Evolutionary conservation across 2,888 invertebrate genomes (phyloP), one percentile per base, ranked within the genome.

Genomic region (Lepidocyrtinus sp.): DNA sequence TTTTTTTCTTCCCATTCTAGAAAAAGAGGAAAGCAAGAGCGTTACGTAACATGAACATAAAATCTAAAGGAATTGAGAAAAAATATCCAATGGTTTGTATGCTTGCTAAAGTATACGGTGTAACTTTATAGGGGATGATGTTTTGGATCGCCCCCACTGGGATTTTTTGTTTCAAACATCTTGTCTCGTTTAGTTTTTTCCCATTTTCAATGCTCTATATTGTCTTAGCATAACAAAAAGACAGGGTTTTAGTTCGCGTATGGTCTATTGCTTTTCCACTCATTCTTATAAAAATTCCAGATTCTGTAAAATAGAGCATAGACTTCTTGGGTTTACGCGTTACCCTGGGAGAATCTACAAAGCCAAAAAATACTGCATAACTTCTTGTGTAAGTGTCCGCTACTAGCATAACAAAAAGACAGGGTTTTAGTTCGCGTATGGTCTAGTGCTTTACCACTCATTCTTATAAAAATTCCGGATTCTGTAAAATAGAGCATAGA

Each of bases 91-190:
- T 17, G 68, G 62, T 75, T 36, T 36, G 36, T 36, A 36, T 12
- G 36, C 36, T 36, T 36, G 12, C 5, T 36, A 36, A 12, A 36
- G 36, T 36, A 36, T 36, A 12, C 36, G 5, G n/a, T 75, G 79
- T 75, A 82, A 73, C 75, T 75, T 80, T 82, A 77, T 82, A 76
- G 74, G 75, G 82, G 82, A 73, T 76, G 80, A 82, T 82, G 82
- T 81, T 82, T 81, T 81, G 78, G 72, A 78, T 72, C 72, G 73
- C 83, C 83, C 83, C 83, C 83, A 83, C 81, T 83, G 83, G 83
- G 83, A 83, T 78, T 81, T 79, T 81, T 83, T 78, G 81, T 81
- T 72, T 75, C 70, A 72, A 78, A 67, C 78, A 73, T 77, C 71
- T 77, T 67, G 67, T 71, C 70, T 71, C 15, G 12, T 36, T 61